A percentile compares a stretch with the other conserved stretches of the same genome.
Conservation (phyloP, 2,797 vertebrate genomes). For the Gouania willdenowi region DNA sequence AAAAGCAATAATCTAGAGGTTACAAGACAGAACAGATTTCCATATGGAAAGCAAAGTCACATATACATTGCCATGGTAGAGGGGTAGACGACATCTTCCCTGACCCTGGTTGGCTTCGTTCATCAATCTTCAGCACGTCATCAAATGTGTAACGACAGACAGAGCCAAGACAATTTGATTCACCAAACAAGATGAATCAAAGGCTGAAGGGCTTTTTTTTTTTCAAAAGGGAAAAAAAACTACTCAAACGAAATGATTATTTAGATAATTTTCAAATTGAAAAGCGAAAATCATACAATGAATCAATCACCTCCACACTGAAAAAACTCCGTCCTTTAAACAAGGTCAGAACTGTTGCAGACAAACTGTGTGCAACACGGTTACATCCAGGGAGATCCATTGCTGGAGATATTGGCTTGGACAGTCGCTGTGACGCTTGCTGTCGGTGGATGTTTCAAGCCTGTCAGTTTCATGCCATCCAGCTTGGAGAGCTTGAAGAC, state of each 20-base stretch:
- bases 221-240: neutral
- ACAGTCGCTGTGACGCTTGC: slow-evolving; percentile 59
- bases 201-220: neutral
- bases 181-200: slow-evolving; percentile 51
- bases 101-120: slow-evolving; percentile 48
- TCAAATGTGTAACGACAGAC: slow-evolving; percentile 57
- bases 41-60: slow-evolving; percentile 36
- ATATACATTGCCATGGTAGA: slow-evolving; percentile 38
- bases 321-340: slow-evolving; percentile 38
- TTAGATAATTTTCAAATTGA: neutral
- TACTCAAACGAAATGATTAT: neutral
- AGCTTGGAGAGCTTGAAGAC: slow-evolving; percentile 48
- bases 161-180: slow-evolving; percentile 53
- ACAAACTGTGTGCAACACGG: slow-evolving; percentile 54
- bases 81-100: slow-evolving; percentile 37
- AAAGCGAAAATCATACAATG: slow-evolving; percentile 7
- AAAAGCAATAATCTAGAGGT: slow-evolving; percentile 10
- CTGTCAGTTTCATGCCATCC: slow-evolving; percentile 50
- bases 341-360: slow-evolving; percentile 52
- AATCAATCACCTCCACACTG: slow-evolving; percentile 1
- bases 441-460: slow-evolving; percentile 54
- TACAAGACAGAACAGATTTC: slow-evolving; percentile 35
- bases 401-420: slow-evolving; percentile 57
- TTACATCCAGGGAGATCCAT: slow-evolving; percentile 61
- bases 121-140: slow-evolving; percentile 66